Evolutionary conservation across 1,140 invertebrate species (phyloP), one percentile per base, ranked within the genome.

Genomic region (Lordiphosa clarofinis): DNA sequence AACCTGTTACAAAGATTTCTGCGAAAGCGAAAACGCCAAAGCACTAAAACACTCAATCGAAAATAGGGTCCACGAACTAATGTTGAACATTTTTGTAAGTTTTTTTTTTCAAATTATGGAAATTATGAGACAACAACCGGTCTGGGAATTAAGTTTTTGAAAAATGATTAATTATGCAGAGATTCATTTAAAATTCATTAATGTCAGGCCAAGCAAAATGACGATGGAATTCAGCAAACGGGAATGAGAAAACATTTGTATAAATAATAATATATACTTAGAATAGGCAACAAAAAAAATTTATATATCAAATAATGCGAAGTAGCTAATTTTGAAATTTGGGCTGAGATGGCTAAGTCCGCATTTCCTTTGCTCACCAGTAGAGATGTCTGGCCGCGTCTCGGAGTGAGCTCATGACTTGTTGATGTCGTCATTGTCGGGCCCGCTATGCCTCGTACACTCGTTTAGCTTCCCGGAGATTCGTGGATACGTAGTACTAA

Each of bases 371-470:
- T 13, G 42, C 40, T n/a, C 13, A 21, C 24, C 50, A 39, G 28
- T 4, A 43, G 33, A 19, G 28, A 39, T n/a, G 11, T 19, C 28
- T 35, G 33, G 35, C 13, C 33, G 24, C 38, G 31, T 38, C 35
- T 42, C 39, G 56, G 47, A 52, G 56, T 79, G 74, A 79, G 74
- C 69, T 79, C 74, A 79, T 66, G 65, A 63, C 49, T 52, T 57
- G 56, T 40, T 58, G 68, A 50, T 79, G 74, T 79, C 74, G 74
- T 79, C 74, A 79, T 65, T 46, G 74, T 69, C 49, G 47, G 63
- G 43, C 43, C 13, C 10, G 37, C 37, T 39, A n/a, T 9, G 2
- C 40, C 50, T 55, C 63, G 40, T 47, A 56, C 12, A 31, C 19
- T 35, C 47, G 35, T 24, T 36, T 54, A 39, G 57, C 13, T 39